These are phyloP conservation scores for Scaptomyza reducta DNA, from an alignment of 2,888 invertebrate genomes.

Conservation along the genomic window DNA sequence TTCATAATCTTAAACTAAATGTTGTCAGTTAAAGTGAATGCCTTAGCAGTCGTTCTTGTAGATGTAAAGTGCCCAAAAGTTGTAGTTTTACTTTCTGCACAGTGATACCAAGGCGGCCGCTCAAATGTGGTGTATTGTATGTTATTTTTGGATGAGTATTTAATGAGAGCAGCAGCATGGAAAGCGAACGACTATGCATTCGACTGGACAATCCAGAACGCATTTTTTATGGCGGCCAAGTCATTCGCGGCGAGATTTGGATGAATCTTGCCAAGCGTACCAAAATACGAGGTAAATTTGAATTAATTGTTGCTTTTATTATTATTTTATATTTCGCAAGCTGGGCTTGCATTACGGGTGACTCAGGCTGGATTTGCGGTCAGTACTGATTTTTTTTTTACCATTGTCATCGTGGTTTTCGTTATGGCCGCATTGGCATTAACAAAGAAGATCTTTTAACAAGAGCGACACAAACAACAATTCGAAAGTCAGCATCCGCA, in stretches of 20 bases:
- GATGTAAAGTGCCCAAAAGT: slow-evolving; percentile 20
- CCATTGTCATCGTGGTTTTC: slow-evolving; percentile 54
- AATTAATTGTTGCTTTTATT: slow-evolving; percentile 18
- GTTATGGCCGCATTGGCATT: slow-evolving; percentile 70
- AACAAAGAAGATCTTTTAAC: slow-evolving; percentile 66
- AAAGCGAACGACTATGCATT: slow-evolving; percentile 82
- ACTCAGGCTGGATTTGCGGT: slow-evolving; percentile 51
- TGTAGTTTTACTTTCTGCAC: slow-evolving; percentile 49
- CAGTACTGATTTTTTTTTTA: slow-evolving; percentile 33
- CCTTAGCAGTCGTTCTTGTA: neutral
- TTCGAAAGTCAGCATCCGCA: slow-evolving; percentile 13
- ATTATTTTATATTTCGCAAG: slow-evolving; percentile 36
- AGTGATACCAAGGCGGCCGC: slow-evolving; percentile 57
- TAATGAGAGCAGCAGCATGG: slow-evolving; percentile 71
- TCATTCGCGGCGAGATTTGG: slow-evolving; percentile 82
- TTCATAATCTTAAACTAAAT: neutral
- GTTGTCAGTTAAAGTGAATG: slow-evolving; percentile 7
- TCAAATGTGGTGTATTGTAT: slow-evolving; percentile 61
- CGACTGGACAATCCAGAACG: slow-evolving; percentile 82
- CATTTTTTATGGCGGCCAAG: slow-evolving; percentile 82
- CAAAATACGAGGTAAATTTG: slow-evolving; percentile 82
- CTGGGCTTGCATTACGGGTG: slow-evolving; percentile 53
- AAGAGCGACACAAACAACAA: slow-evolving; percentile 28
- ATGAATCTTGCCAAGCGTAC: slow-evolving; percentile 82
- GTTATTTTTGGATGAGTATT: slow-evolving; percentile 75